Evolutionary conservation across 2,797 vertebrate species (phyloP).

Genomic region (Gadopsis bispinosus): DNA sequence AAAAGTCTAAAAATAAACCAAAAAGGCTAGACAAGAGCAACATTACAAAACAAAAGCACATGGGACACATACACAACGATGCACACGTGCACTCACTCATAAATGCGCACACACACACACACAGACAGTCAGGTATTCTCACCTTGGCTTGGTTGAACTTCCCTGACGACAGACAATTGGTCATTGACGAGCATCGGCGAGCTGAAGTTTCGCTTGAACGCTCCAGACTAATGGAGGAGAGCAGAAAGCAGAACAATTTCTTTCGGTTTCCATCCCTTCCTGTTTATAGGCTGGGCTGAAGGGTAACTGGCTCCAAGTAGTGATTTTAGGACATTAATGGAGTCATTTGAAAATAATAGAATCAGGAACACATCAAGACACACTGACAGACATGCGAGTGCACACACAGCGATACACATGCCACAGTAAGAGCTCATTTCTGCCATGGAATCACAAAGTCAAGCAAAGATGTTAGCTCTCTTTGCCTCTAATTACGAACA

Average conservation of each 20-base stretch:
- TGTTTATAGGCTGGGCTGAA: constrained; percentile 22
- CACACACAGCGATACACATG: neutral
- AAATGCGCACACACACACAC: constrained; percentile 11
- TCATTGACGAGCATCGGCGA: constrained; percentile 90
- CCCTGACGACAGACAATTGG: constrained; percentile 84
- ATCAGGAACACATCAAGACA: constrained; percentile 34
- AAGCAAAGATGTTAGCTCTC: constrained; percentile 6
- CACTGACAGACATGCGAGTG: neutral
- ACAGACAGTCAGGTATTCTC: constrained; percentile 52
- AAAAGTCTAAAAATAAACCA: constrained; percentile 57
- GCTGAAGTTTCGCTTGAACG: constrained; percentile 94
- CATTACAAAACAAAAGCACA: constrained; percentile 64
- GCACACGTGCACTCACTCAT: constrained; percentile 24
- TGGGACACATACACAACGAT: constrained; percentile 36
- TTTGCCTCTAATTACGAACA: constrained; percentile 35
- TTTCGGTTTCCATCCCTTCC: constrained; percentile 39
- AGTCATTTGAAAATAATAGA: constrained; percentile 39
- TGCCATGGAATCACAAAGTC: constrained; percentile 6
- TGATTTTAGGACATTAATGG: constrained; percentile 24
- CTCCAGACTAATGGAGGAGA: constrained; percentile 84
- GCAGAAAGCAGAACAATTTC: constrained; percentile 42
- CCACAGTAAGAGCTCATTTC: constrained; percentile 8
- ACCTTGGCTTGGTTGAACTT: constrained; percentile 88
- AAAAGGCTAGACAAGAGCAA: constrained; percentile 54
- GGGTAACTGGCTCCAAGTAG: constrained; percentile 7